These are phyloP conservation scores for Caenorhabditis sp. DNA, from an alignment of 2,888 invertebrate species.

Conservation along the genomic window DNA sequence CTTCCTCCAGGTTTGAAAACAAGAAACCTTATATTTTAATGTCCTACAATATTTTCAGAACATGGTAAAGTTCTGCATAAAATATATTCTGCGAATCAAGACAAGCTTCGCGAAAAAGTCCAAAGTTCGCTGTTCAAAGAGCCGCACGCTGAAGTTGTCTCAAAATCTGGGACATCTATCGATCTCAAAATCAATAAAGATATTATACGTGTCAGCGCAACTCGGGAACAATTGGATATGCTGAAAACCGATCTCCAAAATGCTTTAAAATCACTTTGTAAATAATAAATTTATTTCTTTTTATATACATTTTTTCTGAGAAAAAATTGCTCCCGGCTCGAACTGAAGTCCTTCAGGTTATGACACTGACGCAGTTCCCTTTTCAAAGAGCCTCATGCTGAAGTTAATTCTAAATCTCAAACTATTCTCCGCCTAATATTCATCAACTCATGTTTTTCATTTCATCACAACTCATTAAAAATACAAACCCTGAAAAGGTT, in stretches of 20 bases:
- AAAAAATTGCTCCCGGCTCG: conserved; percentile 77
- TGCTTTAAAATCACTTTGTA: neutral
- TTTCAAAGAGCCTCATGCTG: no score
- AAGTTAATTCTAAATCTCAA: no score
- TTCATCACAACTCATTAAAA: no score
- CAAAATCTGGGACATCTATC: neutral
- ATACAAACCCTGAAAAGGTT: no score
- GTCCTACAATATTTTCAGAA: neutral
- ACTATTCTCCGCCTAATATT: no score
- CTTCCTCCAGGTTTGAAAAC: conserved; percentile 12
- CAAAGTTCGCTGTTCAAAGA: neutral
- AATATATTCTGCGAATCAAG: neutral
- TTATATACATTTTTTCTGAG: no score
- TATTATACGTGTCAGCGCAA: neutral
- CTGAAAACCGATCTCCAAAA: neutral
- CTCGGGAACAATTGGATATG: neutral
- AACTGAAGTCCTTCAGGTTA: conserved; percentile 93
- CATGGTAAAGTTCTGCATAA: neutral
- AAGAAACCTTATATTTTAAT: neutral
- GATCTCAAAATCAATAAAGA: neutral
- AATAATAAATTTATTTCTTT: neutral
- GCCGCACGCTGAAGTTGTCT: conserved; percentile 3
- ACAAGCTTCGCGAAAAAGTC: neutral
- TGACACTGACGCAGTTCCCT: conserved; percentile 90
- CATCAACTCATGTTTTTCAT: no score